phyloP scores from a whole-genome alignment of 1,140 invertebrate genomes.

The Drosophila obscura region DNA sequence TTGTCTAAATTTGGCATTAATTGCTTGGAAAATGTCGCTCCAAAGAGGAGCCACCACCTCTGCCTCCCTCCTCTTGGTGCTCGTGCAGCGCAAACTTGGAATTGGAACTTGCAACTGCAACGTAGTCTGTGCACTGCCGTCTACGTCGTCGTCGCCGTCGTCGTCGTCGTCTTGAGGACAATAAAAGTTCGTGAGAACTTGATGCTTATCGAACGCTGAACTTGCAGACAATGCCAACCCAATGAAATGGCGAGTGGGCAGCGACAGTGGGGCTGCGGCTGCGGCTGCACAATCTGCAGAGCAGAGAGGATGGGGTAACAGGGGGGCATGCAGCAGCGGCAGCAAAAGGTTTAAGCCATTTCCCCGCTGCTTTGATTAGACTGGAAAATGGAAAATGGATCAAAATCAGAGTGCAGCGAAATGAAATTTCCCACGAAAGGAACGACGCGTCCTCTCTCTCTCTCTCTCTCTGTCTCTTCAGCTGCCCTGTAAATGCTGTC shows the following conservation, averaged over 20 bases:
- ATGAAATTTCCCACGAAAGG: conserved; percentile 32
- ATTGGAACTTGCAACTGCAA: conserved; percentile 27
- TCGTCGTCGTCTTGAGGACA: conserved; percentile 52
- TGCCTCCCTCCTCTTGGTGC: not conserved
- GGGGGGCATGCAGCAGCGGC: not conserved
- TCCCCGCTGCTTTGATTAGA: conserved; percentile 38
- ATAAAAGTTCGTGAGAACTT: conserved; percentile 82
- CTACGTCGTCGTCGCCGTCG: not conserved
- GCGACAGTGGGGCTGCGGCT: conserved; percentile 20
- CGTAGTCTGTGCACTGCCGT: not conserved
- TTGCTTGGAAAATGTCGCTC: conserved; percentile 61
- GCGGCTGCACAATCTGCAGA: conserved; percentile 5
- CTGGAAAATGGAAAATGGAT: conserved; percentile 35
- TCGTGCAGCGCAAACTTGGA: conserved; percentile 24
- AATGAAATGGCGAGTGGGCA: conserved; percentile 41
- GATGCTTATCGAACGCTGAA: conserved; percentile 74
- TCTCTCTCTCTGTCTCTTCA: too few relatives aligned
- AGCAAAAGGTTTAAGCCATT: too few relatives aligned
- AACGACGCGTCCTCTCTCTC: too few relatives aligned
- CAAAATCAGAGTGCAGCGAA: conserved; percentile 33
- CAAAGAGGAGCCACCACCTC: not conserved
- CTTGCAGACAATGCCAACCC: conserved; percentile 55
- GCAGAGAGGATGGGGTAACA: too few relatives aligned
- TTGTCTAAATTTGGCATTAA: conserved; percentile 68
- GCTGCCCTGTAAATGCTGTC: too few relatives aligned